A percentile compares a stretch with the other conserved stretches of the same genome.
Conservation (phyloP, 2,113 vertebrate species). For the Uria aalge region DNA sequence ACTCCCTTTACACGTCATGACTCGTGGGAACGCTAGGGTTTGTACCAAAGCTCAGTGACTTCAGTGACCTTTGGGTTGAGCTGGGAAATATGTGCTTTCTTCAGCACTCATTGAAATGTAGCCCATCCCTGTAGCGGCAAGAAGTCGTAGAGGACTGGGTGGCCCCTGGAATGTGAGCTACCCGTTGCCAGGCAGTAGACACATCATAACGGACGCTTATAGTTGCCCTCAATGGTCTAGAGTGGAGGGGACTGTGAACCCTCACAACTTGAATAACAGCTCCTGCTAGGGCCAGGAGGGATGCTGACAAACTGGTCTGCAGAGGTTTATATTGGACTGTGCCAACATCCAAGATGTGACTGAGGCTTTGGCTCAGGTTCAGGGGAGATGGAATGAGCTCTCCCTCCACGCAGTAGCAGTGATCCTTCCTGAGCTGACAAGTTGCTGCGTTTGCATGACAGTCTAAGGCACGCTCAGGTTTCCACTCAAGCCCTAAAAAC, state of each 20-base stretch:
- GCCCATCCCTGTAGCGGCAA: not conserved
- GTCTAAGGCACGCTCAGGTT: not conserved
- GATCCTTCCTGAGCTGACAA: not conserved
- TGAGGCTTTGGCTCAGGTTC: not conserved
- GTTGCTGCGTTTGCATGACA: not conserved
- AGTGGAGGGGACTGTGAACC: not conserved
- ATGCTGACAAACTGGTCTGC: not conserved
- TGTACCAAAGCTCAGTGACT: not conserved
- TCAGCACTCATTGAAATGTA: not conserved
- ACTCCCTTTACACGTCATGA: not conserved
- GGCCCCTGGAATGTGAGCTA: not conserved
- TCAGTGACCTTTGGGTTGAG: not conserved
- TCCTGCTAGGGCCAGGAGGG: not conserved
- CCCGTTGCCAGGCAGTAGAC: not conserved
- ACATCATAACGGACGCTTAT: not conserved
- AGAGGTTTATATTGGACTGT: not conserved
- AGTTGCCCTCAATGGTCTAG: not conserved
- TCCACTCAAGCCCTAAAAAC: not conserved
- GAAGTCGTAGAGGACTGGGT: not conserved
- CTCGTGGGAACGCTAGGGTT: not conserved
- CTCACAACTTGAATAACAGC: not conserved
- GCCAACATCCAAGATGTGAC: not conserved
- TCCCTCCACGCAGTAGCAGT: not conserved
- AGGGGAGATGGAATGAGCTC: not conserved
- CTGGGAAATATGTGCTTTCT: not conserved